Percentiles rank a stretch among this genome's conserved stretches.
phyloP scores from a whole-genome alignment of 1,140 invertebrate genomes.

The Temnothorax curvispinosus region DNA sequence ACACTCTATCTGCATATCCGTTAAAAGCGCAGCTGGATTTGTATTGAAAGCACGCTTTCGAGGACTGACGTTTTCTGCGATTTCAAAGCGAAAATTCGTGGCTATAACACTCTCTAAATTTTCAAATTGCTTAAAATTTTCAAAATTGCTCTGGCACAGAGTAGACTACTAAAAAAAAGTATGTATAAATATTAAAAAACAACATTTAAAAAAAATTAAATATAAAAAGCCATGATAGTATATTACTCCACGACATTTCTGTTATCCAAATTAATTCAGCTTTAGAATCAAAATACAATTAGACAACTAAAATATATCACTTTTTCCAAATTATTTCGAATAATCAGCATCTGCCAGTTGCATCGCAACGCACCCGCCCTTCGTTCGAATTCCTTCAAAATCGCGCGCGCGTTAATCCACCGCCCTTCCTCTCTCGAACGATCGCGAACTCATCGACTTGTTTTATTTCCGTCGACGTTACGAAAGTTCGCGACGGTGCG shows the following conservation, averaged over 20 bases:
- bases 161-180: neutral
- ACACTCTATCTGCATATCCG: neutral
- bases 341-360: neutral
- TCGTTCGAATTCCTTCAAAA: neutral
- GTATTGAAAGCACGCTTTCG: conserved; percentile 1
- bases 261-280: neutral
- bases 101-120: neutral
- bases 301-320: neutral
- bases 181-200: neutral
- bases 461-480: conserved; percentile 40
- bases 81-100: neutral
- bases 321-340: neutral
- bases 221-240: neutral
- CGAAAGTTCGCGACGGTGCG: conserved; percentile 48
- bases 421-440: neutral
- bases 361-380: neutral
- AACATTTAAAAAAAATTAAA: neutral
- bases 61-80: neutral
- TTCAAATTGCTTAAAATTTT: neutral
- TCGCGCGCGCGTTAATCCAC: neutral
- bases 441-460: conserved; percentile 16
- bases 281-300: neutral
- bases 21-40: conserved; percentile 1
- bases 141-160: neutral
- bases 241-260: neutral